Evolutionary conservation across 2,113 vertebrate genomes (phyloP).

Genomic region (Corythornis cristatus): DNA sequence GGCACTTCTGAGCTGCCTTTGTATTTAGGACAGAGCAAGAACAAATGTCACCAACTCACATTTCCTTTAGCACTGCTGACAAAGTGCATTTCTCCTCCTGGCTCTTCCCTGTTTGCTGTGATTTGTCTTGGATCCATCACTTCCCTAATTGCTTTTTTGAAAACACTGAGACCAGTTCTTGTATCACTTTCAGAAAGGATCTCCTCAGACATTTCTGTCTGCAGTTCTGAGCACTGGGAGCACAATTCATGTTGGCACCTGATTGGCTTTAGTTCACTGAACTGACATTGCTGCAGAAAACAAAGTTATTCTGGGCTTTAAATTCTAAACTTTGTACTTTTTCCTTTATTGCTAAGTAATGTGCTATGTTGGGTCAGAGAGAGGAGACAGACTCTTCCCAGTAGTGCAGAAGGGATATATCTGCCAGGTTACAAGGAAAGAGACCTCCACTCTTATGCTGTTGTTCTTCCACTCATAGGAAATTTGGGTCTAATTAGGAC

Average conservation of each 20-base stretch:
- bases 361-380: background rate
- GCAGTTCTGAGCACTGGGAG: background rate
- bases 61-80: background rate
- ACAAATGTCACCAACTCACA: background rate
- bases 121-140: background rate
- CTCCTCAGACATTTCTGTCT: background rate
- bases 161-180: background rate
- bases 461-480: background rate
- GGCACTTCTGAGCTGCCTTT: background rate
- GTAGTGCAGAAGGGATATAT: background rate
- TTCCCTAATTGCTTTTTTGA: background rate
- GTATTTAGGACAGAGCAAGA: background rate
- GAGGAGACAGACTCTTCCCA: background rate
- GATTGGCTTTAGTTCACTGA: background rate
- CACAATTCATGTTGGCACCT: background rate
- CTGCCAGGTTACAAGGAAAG: background rate
- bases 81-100: background rate
- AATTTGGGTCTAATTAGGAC: background rate
- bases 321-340: background rate
- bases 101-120: background rate
- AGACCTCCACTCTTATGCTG: background rate
- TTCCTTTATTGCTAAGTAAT: background rate
- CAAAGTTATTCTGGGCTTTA: background rate
- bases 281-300: background rate
- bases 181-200: background rate